Evolutionary conservation across 2,888 invertebrate species (phyloP).

Genomic region (Trypoxylon attenuatum): DNA sequence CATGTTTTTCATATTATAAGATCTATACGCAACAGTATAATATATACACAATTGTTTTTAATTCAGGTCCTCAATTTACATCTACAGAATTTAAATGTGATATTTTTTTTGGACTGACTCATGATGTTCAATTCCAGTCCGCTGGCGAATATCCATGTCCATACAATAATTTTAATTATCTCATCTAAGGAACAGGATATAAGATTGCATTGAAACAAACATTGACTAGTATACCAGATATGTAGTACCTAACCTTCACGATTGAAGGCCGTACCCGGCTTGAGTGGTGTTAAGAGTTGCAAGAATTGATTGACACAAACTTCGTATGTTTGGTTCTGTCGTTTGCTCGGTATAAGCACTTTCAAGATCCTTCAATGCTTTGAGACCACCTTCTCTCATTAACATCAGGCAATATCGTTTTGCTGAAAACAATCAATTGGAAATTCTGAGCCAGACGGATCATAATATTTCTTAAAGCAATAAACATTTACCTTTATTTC

Average conservation of each 20-base stretch:
- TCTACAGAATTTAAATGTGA: conserved; percentile 37
- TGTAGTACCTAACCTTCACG: conserved; percentile 40
- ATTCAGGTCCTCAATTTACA: conserved; percentile 51
- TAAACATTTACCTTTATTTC: neutral
- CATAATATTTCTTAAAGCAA: neutral
- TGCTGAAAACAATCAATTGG: conserved; percentile 76
- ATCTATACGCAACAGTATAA: conserved; percentile 22
- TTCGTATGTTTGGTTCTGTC: conserved; percentile 68
- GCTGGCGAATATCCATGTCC: conserved; percentile 38
- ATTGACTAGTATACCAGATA: conserved; percentile 67
- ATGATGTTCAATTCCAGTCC: conserved; percentile 28
- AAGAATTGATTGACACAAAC: conserved; percentile 70
- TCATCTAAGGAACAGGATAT: conserved; percentile 52
- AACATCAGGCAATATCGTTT: conserved; percentile 82
- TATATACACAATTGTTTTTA: conserved; percentile 28
- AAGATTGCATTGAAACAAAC: conserved; percentile 52
- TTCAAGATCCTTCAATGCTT: conserved; percentile 74
- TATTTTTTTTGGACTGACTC: conserved; percentile 24
- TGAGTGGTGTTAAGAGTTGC: conserved; percentile 69
- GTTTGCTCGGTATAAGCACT: conserved; percentile 69
- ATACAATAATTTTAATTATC: conserved; percentile 45
- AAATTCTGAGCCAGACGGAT: conserved; percentile 11
- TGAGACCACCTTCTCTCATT: conserved; percentile 78
- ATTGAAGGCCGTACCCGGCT: conserved; percentile 48
- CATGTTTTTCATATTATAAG: conserved; percentile 20